Evolutionary conservation across 1,140 invertebrate species (phyloP), one percentile per base, ranked within the genome.

Genomic region (Ladona fulva): DNA sequence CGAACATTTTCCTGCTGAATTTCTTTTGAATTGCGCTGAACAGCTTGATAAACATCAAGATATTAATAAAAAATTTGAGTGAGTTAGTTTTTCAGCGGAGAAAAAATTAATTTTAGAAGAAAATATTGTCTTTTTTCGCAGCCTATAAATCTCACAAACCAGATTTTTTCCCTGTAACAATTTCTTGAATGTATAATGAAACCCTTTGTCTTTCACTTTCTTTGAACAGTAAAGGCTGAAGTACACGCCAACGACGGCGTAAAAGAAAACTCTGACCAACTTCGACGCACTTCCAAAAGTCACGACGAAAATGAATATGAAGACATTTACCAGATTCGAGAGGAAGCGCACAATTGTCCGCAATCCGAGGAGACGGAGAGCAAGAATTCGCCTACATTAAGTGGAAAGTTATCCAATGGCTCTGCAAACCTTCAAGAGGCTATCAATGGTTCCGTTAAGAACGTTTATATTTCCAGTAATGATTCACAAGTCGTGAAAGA

Each of bases 291-390:
- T 74, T 78, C 75, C 24, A 77, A 79, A 77, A 37, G 29, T 37
- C 19, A 78, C 74, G 87, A 87, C 1, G 90, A 92, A 78, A 90
- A 92, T 78, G 91, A 92, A 81, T 93, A 93, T 81, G 91, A 93
- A 83, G 91, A 93, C 78, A 92, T 93, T 73, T 92, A 92, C 82
- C 81, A 90, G 80, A 87, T 91, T 12, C 85, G 89, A 37, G 89
- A 91, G 74, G 89, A 91, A 78, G 87, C 81, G 37, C 76, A 76
- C 14, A 42, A 14, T 16, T 78, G 79, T 29, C 80, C 79, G 25
- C 74, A 75, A 74, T 78, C 74, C 25, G 79, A 79, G 24, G 74
- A 24, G 7, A 74, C 77, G 52, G 79, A 78, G 8, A 29, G 42
- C 24, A 73, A 25, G 74, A 11, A 14, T 74, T 76, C 25, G 74